Conservation (phyloP, 2,113 vertebrate genomes). For the Cynoglossus semilaevis region DNA sequence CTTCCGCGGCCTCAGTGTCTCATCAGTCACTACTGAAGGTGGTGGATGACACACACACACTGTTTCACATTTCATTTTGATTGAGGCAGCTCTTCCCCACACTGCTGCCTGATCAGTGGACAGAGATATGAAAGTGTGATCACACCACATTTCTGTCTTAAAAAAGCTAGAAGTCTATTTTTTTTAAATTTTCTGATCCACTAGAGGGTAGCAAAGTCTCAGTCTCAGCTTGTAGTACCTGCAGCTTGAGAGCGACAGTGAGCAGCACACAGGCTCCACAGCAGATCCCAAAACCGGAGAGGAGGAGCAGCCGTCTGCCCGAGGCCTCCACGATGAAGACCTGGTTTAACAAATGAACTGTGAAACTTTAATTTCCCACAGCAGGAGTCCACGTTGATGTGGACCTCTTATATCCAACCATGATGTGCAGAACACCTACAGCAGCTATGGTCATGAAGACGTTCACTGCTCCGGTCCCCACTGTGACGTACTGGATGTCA, state of each 20-base stretch:
- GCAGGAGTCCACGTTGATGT: too few relatives aligned
- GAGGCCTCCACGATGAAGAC: conserved; percentile 87
- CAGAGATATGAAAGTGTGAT: too few relatives aligned
- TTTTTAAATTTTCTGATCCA: not conserved
- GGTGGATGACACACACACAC: too few relatives aligned
- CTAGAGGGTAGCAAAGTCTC: conserved; percentile 40
- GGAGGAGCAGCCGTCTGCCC: conserved; percentile 82
- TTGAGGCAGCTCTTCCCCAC: too few relatives aligned
- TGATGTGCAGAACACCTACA: conserved; percentile 65
- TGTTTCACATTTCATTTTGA: too few relatives aligned
- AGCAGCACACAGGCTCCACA: conserved; percentile 78
- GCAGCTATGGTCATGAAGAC: conserved; percentile 84
- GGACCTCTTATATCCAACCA: not conserved
- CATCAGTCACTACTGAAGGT: too few relatives aligned
- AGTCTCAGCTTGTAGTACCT: conserved; percentile 72
- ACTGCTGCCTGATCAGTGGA: too few relatives aligned
- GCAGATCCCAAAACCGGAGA: conserved; percentile 86
- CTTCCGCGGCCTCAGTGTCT: too few relatives aligned
- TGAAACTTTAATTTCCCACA: too few relatives aligned
- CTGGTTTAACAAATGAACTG: conserved; percentile 55
- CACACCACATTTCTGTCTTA: not conserved
- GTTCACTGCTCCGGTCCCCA: conserved; percentile 86
- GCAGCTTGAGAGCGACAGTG: conserved; percentile 81
- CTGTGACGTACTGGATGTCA: conserved; percentile 85
- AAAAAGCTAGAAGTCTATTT: not conserved